phyloP scores from a whole-genome alignment of 1,140 invertebrate species.

The Bombyx mori region ASM3026992v2 NC_085112.1:6981001-6981500 shows the following conservation, averaged over 20 bases:
- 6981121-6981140: conserved; percentile 32
- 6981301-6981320: no score
- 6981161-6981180: conserved; percentile 33
- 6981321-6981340: no score
- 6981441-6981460: conserved; percentile 5
- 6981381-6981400: conserved; percentile 19
- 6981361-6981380: conserved; percentile 4
- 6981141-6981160: conserved; percentile 37
- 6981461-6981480: no score
- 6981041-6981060: conserved; percentile 27
- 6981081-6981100: conserved; percentile 33
- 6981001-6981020: conserved; percentile 27
- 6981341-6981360: conserved; percentile 3
- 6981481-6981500: no score
- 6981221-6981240: conserved; percentile 28
- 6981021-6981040: conserved; percentile 17
- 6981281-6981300: no score
- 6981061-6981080: conserved; percentile 53
- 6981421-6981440: neutral
- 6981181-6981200: conserved; percentile 33
- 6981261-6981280: no score
- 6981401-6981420: conserved; percentile 1
- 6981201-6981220: conserved; percentile 26
- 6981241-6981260: conserved; percentile 37
- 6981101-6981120: conserved; percentile 33